These are phyloP conservation scores for Auanema freiburgensis DNA, from an alignment of 2,888 invertebrate species.

Conservation along the genomic window DNA sequence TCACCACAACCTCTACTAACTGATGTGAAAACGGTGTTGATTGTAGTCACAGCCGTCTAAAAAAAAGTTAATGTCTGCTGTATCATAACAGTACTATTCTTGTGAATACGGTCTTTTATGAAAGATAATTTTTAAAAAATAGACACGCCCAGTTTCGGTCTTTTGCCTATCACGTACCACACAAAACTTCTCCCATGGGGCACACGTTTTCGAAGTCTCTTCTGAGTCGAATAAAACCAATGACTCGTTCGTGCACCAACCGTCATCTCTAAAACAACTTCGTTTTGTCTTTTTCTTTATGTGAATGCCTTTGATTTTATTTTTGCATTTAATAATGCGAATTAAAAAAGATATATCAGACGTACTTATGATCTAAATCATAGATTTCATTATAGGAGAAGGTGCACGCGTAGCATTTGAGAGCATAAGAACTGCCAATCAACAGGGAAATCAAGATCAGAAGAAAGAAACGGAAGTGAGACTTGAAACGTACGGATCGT, in stretches of 20 bases:
- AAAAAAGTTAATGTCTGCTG: background rate
- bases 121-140: too few relatives aligned
- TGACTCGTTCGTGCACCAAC: constrained; percentile 60
- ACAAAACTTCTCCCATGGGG: constrained; percentile 59
- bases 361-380: constrained; percentile 52
- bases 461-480: constrained; percentile 4
- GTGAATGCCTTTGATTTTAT: background rate
- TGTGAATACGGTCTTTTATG: too few relatives aligned
- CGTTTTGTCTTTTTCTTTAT: background rate
- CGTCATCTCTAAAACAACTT: constrained; percentile 40
- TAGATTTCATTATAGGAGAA: constrained; percentile 60
- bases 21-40: constrained; percentile 56
- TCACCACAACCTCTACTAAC: constrained; percentile 55
- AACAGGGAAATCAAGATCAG: constrained; percentile 10
- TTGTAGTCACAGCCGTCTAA: constrained; percentile 56
- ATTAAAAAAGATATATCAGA: too few relatives aligned
- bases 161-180: constrained; percentile 38
- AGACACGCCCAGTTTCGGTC: background rate
- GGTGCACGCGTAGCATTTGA: constrained; percentile 57
- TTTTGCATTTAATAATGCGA: background rate
- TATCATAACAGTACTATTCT: too few relatives aligned
- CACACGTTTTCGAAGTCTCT: constrained; percentile 56
- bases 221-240: constrained; percentile 44
- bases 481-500: background rate
- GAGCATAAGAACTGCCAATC: constrained; percentile 11